Percentiles rank a stretch among this genome's conserved stretches.
phyloP scores from a whole-genome alignment of 2,888 invertebrate species.

The Lycaena phlaeas region DNA sequence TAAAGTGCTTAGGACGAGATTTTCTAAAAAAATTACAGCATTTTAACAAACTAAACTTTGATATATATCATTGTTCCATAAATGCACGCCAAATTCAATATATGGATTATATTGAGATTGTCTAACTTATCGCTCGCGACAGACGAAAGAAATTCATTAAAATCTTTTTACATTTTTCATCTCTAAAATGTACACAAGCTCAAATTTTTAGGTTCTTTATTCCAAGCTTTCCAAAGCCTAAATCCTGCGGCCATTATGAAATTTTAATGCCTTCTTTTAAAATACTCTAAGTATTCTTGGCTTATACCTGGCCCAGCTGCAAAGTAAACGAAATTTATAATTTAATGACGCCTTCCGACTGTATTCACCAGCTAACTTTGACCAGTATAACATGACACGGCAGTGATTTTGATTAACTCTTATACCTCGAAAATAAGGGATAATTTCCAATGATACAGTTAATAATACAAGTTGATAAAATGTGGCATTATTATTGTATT shows the following conservation, averaged over 20 bases:
- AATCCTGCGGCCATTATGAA: constrained; percentile 1
- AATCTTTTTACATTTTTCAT: no score
- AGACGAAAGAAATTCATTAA: no score
- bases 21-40: no score
- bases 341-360: constrained; percentile 33
- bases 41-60: no score
- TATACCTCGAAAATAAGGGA: constrained; percentile 16
- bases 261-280: constrained; percentile 10
- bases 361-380: constrained; percentile 28
- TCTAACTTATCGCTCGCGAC: no score
- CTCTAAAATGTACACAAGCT: no score
- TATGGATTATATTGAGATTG: background rate
- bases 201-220: no score
- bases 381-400: constrained; percentile 15
- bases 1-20: no score
- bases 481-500: constrained; percentile 23
- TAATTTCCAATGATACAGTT: constrained; percentile 10
- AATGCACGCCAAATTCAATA: background rate
- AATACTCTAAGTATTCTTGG: constrained; percentile 5
- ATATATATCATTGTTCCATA: background rate
- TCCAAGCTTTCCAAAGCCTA: background rate
- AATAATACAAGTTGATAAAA: constrained; percentile 14
- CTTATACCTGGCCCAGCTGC: constrained; percentile 24
- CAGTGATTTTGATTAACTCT: constrained; percentile 12
- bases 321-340: constrained; percentile 37